Conservation (phyloP, 2,113 vertebrate species). For the Grallaria varia region DNA sequence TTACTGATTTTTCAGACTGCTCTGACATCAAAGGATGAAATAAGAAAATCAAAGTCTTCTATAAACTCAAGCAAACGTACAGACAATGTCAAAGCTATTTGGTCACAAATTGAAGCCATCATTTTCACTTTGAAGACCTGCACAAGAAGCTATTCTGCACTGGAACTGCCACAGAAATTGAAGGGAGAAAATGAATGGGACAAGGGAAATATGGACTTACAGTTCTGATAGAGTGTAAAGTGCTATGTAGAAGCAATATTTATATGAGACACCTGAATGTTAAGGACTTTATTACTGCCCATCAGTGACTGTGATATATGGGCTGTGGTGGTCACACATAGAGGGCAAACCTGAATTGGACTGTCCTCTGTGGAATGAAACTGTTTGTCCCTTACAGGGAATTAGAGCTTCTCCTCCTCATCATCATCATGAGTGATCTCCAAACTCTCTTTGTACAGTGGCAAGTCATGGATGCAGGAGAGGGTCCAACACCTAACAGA, state of each 20-base stretch:
- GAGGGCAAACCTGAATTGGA: not conserved
- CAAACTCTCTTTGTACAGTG: not conserved
- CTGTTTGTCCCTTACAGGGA: not conserved
- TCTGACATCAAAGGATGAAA: constrained; percentile 60
- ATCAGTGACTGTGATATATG: not conserved
- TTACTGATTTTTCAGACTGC: constrained; percentile 41
- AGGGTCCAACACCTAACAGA: not conserved
- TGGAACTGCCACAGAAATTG: constrained; percentile 42
- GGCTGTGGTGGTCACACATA: not conserved
- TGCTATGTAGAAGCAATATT: constrained; percentile 19
- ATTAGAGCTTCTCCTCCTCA: not conserved
- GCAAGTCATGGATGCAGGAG: not conserved
- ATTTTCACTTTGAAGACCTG: constrained; percentile 49
- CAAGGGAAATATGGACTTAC: constrained; percentile 9
- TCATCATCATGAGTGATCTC: not conserved
- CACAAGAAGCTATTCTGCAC: constrained; percentile 31
- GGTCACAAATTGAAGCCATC: constrained; percentile 56
- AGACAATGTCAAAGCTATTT: constrained; percentile 62
- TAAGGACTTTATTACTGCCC: not conserved
- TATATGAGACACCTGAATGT: not conserved
- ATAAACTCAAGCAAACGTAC: constrained; percentile 37
- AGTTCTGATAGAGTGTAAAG: constrained; percentile 4
- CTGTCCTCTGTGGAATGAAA: not conserved
- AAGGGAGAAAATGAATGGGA: constrained; percentile 35
- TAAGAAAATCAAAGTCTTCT: constrained; percentile 50